phyloP scores from a whole-genome alignment of 2,113 vertebrate species.

The Alethe diademata region DNA sequence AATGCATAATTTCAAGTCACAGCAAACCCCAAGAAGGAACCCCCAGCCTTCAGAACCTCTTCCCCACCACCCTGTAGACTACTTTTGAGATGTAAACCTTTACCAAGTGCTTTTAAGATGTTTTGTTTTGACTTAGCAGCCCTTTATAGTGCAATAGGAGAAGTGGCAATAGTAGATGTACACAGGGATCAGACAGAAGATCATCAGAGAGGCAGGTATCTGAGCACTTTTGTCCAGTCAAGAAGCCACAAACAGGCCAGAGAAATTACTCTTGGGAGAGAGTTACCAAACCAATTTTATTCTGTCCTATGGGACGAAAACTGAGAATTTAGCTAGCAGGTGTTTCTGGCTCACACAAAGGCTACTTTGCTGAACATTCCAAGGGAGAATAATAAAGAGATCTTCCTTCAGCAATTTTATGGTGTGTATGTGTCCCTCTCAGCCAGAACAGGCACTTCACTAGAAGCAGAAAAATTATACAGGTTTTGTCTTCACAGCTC shows the following conservation, averaged over 20 bases:
- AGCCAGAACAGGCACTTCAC: neutral
- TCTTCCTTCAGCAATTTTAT: neutral
- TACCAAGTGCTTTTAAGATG: neutral
- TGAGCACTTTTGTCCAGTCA: neutral
- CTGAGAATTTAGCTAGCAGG: neutral
- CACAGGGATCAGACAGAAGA: neutral
- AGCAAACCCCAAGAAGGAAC: accelerated
- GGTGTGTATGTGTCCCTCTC: neutral
- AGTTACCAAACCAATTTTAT: neutral
- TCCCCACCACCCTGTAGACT: neutral
- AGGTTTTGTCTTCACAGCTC: neutral
- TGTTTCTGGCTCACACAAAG: neutral
- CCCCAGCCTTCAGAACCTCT: neutral
- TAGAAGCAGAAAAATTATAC: neutral
- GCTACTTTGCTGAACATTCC: neutral
- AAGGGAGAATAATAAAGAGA: neutral
- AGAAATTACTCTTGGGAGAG: neutral
- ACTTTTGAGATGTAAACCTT: neutral
- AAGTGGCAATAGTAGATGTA: neutral
- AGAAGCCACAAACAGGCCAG: neutral
- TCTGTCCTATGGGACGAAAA: neutral
- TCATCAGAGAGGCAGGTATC: neutral
- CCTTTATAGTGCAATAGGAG: neutral
- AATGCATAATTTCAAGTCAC: neutral
- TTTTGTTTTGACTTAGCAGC: neutral